phyloP scores from a whole-genome alignment of 2,113 vertebrate genomes.

The Lamprologus speciosus region DNA sequence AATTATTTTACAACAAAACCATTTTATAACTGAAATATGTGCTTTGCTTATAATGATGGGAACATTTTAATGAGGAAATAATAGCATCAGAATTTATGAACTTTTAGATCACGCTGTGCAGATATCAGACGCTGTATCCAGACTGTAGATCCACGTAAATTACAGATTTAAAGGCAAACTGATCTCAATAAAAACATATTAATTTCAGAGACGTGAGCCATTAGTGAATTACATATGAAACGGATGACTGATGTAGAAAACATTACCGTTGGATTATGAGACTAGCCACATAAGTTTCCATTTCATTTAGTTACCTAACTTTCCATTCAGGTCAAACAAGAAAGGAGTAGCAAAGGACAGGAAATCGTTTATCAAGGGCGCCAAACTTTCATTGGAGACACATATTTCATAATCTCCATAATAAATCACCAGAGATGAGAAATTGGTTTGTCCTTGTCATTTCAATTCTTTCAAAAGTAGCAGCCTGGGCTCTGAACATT shows the following conservation, averaged over 20 bases:
- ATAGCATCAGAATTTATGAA: background rate
- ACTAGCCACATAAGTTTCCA: background rate
- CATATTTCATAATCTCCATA: background rate
- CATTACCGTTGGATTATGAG: background rate
- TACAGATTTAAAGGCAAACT: background rate
- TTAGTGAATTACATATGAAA: background rate
- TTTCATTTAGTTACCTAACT: background rate
- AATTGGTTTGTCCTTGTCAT: background rate
- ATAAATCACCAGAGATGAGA: conserved; percentile 1
- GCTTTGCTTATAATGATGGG: background rate
- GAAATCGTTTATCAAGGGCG: background rate
- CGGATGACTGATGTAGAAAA: background rate
- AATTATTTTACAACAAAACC: background rate
- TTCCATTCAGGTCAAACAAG: background rate
- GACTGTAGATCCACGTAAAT: background rate
- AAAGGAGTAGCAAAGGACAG: background rate
- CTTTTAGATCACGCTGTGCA: background rate
- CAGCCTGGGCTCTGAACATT: background rate
- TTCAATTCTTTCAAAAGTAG: background rate
- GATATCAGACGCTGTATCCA: background rate
- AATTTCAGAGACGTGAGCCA: background rate
- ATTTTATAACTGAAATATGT: background rate
- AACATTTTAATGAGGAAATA: background rate
- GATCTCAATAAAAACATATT: background rate
- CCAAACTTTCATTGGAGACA: background rate